These are phyloP conservation scores for Falco cherrug DNA, from an alignment of 2,797 vertebrate genomes.

Conservation along the genomic window DNA sequence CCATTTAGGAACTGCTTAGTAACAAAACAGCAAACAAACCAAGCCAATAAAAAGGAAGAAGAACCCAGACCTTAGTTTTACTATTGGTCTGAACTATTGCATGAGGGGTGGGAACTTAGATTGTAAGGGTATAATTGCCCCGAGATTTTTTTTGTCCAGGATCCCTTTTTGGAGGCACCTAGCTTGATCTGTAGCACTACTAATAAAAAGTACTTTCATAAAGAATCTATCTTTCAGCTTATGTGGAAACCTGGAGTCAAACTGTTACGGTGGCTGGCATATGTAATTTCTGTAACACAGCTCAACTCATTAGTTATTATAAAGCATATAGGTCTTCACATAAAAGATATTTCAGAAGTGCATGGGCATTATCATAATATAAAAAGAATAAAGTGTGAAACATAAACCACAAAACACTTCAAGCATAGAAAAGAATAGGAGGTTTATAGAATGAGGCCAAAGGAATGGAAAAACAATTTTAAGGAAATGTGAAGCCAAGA, in stretches of 20 bases:
- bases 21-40: background rate
- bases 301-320: constrained; percentile 8
- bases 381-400: constrained; percentile 37
- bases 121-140: background rate
- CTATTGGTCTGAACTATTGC: background rate
- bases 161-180: background rate
- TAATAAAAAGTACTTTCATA: background rate
- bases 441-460: constrained; percentile 28
- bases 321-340: background rate
- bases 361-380: background rate
- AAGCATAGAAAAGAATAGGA: constrained; percentile 15
- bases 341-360: constrained; percentile 23
- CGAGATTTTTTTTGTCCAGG: background rate
- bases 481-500: constrained; percentile 32
- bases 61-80: background rate
- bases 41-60: background rate
- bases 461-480: constrained; percentile 41
- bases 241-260: background rate
- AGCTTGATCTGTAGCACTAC: background rate
- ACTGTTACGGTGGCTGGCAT: background rate
- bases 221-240: background rate
- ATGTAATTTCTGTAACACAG: background rate
- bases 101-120: background rate
- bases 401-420: constrained; percentile 41
- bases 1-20: background rate